Percentiles rank a stretch among this genome's conserved stretches.
phyloP scores from a whole-genome alignment of 2,888 invertebrate genomes.

The Tipula vernalis region DNA sequence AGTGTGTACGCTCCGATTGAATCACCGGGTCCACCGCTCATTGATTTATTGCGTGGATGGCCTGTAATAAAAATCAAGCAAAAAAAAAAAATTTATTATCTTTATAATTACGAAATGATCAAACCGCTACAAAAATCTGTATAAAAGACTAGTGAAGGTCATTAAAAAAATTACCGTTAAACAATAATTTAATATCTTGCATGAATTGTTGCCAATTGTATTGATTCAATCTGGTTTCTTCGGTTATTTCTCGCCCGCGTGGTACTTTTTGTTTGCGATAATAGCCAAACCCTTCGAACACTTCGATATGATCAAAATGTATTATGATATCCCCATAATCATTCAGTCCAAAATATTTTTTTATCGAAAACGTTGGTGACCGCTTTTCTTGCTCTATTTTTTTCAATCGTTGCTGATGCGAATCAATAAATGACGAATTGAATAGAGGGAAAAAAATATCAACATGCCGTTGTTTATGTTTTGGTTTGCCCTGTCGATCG shows the following conservation, averaged over 20 bases:
- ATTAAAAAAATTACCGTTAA: not conserved
- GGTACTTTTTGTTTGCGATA: not conserved
- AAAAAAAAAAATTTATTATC: not conserved
- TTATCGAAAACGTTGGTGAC: constrained; percentile 18
- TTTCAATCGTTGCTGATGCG: not conserved
- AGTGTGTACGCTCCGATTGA: constrained; percentile 66
- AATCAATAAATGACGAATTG: not conserved
- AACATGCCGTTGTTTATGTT: constrained; percentile 12
- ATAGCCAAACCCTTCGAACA: constrained; percentile 25
- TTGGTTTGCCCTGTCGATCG: not conserved
- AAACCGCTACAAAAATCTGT: not conserved
- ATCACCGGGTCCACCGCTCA: constrained; percentile 51
- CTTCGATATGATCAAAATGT: constrained; percentile 28
- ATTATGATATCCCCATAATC: constrained; percentile 26
- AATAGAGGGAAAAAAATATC: constrained; percentile 20
- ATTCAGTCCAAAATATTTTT: constrained; percentile 34
- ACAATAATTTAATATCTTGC: not conserved
- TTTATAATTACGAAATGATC: not conserved
- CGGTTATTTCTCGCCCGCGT: constrained; percentile 23
- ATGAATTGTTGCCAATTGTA: not conserved
- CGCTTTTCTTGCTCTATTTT: not conserved
- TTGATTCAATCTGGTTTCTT: constrained; percentile 17
- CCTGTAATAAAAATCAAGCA: constrained; percentile 40
- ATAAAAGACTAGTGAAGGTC: not conserved
- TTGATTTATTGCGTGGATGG: constrained; percentile 50